A percentile compares a stretch with the other conserved stretches of the same genome.
Evolutionary conservation across 2,113 vertebrate species (phyloP).

Genomic region (Hemibagrus wyckioides): DNA sequence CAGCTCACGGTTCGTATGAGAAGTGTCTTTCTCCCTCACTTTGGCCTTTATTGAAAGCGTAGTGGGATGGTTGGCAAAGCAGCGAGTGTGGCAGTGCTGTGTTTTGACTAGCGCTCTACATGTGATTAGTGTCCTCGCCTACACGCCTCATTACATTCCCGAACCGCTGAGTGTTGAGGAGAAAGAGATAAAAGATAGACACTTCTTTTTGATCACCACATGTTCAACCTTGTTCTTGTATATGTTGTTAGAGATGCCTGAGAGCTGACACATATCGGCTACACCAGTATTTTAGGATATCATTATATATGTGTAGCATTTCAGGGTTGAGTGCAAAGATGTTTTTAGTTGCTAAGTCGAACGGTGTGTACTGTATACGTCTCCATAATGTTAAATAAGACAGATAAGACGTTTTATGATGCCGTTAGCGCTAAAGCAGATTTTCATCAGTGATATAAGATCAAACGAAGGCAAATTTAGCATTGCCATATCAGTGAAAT

Average conservation of each 20-base stretch:
- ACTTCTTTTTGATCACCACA: background rate
- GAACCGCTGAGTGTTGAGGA: background rate
- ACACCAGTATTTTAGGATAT: background rate
- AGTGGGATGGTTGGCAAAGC: slow-evolving; percentile 9
- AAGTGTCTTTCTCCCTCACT: background rate
- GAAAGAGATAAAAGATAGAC: background rate
- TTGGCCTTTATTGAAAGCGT: slow-evolving; percentile 32
- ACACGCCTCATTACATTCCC: slow-evolving; percentile 35
- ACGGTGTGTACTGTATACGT: slow-evolving; percentile 9
- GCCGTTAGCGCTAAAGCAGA: slow-evolving; percentile 31
- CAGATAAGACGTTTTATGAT: slow-evolving; percentile 27
- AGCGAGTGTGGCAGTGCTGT: slow-evolving; percentile 22
- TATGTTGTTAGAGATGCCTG: background rate
- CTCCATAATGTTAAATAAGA: background rate
- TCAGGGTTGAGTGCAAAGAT: background rate
- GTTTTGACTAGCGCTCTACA: slow-evolving; percentile 51
- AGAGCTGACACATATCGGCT: background rate
- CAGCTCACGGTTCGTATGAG: slow-evolving; percentile 4
- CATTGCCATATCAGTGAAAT: background rate
- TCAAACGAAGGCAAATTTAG: slow-evolving; percentile 25
- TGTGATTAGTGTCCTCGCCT: slow-evolving; percentile 50
- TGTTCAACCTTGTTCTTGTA: background rate
- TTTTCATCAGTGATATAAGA: slow-evolving; percentile 9
- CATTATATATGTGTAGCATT: background rate
- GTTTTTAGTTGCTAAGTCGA: slow-evolving; percentile 21